These are phyloP conservation scores for Noctua janthina DNA, from an alignment of 2,888 invertebrate species.

Conservation along the genomic window DNA sequence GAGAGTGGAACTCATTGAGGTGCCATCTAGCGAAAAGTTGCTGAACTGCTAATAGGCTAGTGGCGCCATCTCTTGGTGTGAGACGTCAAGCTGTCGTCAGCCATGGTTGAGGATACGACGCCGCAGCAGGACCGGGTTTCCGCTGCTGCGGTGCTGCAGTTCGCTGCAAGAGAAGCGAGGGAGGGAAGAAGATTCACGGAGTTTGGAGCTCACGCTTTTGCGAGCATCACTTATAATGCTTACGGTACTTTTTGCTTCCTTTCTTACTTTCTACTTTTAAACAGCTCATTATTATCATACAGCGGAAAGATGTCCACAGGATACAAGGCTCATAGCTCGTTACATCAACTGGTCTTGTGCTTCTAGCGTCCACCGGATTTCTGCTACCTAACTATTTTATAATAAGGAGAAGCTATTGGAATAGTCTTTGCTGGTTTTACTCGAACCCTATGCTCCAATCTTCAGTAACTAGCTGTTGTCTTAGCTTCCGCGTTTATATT, in stretches of 20 bases:
- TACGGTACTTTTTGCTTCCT: constrained; percentile 77
- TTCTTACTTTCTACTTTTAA: constrained; percentile 6
- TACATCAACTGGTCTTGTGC: too few species aligned
- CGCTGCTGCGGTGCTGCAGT: constrained; percentile 86
- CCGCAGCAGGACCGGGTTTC: constrained; percentile 80
- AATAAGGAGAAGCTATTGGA: neutral
- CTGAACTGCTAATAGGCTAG: constrained; percentile 18
- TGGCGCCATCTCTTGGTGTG: constrained; percentile 64
- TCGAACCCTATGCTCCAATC: neutral
- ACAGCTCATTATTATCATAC: too few species aligned
- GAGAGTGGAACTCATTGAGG: constrained; percentile 4
- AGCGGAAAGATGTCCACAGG: neutral
- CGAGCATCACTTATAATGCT: constrained; percentile 84
- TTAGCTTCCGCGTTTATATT: neutral
- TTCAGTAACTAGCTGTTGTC: neutral
- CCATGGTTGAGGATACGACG: constrained; percentile 84
- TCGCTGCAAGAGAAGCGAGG: constrained; percentile 85
- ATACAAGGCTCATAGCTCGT: neutral
- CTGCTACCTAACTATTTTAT: neutral
- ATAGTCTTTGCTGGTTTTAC: neutral
- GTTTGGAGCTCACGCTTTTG: constrained; percentile 86
- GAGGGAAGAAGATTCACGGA: constrained; percentile 85
- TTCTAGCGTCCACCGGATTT: neutral
- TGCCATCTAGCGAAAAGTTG: constrained; percentile 27
- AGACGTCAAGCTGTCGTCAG: constrained; percentile 62